Conservation (phyloP, 2,888 invertebrate genomes). For the Schizaphis graminum region DNA sequence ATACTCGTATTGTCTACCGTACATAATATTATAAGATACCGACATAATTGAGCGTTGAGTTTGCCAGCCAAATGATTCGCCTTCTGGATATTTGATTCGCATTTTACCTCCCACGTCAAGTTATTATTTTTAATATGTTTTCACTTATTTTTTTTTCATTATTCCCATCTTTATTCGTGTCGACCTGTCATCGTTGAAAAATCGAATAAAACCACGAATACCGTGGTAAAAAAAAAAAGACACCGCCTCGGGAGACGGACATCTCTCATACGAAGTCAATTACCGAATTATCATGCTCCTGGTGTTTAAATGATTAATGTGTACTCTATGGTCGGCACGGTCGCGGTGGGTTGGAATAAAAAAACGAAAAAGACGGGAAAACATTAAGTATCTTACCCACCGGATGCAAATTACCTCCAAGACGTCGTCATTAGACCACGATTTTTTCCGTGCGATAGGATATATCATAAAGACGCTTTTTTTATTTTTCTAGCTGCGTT, state of each 20-base stretch:
- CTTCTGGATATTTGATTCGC: constrained; percentile 58
- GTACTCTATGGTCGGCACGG: constrained; percentile 44
- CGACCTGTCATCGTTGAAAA: constrained; percentile 66
- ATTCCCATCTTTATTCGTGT: constrained; percentile 63
- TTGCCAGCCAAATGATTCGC: constrained; percentile 47
- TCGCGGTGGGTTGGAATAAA: constrained; percentile 31
- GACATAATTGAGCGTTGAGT: constrained; percentile 46
- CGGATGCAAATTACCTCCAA: constrained; percentile 65
- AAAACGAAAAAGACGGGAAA: constrained; percentile 61
- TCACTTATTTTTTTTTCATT: constrained; percentile 52
- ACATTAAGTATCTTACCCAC: constrained; percentile 63
- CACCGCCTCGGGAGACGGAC: constrained; percentile 53
- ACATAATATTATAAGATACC: background rate
- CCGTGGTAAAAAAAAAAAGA: constrained; percentile 30
- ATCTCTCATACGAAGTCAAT: constrained; percentile 63
- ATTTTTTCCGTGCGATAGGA: constrained; percentile 55
- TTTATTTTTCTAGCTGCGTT: constrained; percentile 39
- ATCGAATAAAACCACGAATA: constrained; percentile 62
- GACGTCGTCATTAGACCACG: constrained; percentile 65
- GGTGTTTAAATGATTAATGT: constrained; percentile 66
- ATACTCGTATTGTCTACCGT: background rate
- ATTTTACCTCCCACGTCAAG: constrained; percentile 65
- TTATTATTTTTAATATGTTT: constrained; percentile 65
- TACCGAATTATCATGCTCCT: constrained; percentile 65
- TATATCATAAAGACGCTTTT: constrained; percentile 60